Conservation (phyloP, 2,113 vertebrate genomes). For the Sphyrna mokarran region DNA sequence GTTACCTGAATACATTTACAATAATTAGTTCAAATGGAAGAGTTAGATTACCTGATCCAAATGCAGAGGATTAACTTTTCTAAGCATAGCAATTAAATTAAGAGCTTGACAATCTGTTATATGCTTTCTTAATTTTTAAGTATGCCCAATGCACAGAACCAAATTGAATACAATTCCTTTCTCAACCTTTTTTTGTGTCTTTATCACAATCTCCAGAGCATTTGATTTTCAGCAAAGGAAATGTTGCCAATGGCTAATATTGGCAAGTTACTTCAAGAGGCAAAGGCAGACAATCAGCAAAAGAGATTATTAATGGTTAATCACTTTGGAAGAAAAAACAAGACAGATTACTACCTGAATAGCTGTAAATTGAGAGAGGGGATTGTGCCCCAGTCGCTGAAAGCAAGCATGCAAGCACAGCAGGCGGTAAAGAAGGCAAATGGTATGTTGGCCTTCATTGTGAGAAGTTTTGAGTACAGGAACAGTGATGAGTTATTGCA, state of each 20-base stretch:
- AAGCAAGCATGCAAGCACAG: too few species aligned
- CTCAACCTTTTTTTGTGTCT: not conserved
- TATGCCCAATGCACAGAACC: not conserved
- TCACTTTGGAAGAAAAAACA: too few species aligned
- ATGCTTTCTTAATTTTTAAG: not conserved
- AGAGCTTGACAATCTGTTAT: not conserved
- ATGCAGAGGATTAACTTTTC: not conserved
- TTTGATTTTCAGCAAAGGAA: not conserved
- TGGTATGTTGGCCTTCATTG: too few species aligned
- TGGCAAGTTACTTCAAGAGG: not conserved
- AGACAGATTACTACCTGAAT: too few species aligned
- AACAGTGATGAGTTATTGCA: too few species aligned
- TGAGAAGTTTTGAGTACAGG: too few species aligned
- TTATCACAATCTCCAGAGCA: not conserved
- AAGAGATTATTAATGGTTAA: too few species aligned
- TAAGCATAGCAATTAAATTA: not conserved
- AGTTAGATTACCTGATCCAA: not conserved
- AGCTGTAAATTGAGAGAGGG: too few species aligned
- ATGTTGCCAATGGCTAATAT: not conserved
- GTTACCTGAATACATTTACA: not conserved
- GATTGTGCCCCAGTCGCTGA: too few species aligned
- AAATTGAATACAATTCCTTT: not conserved
- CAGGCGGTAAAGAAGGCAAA: too few species aligned
- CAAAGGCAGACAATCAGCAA: too few species aligned
- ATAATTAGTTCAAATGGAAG: not conserved